Base-by-base conservation (phyloP, 2,113 vertebrate species). In the Danionella cerebrum region DNA sequence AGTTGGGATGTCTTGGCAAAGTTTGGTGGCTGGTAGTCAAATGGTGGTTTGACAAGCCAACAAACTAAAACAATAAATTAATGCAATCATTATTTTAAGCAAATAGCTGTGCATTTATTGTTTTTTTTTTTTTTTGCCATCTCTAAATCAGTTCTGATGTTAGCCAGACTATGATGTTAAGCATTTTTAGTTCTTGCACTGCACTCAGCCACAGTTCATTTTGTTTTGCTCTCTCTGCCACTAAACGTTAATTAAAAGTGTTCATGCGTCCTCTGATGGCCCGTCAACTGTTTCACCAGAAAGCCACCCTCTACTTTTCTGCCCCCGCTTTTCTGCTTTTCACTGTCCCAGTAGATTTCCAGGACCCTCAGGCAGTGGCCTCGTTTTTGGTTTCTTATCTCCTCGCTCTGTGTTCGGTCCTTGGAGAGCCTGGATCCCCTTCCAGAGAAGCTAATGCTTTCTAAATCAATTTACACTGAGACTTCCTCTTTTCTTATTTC, bases 401-500 rank as follows among this genome's bases (percentile, higher is more conserved):
- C 25, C 51, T 39, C 25, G 29, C 45, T 54, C 39, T 67, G 38
- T 76, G 60, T 72, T 65, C 53, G 52, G 54, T 44, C 39, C 21
- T 48, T n/a, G 9, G 48, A 67, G 67, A 67, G 67, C 24, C 38
- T 9, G 14, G 22, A 18, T 57, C n/a, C 58, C n/a, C 36, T 41
- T 50, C 67, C 22, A 6, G 38, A 66, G 67, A 68, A 65, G 25
- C 25, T 39, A 16, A 3, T 12, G 45, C 21, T 63, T 65, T 65
- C 67, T 47, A 57, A 69, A 70, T 74, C 52, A 44, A 45, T 65
- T 70, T 51, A 21, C 14, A 19, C 44, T 7, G 13, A 54, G 64
- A 41, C 27, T 52, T 66, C 14, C 51, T 22, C 66, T 22, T 41
- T 18, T 54, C 19, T 58, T 57, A 42, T 65, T 62, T 58, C 66